Evolutionary conservation across 2,113 vertebrate species (phyloP), one percentile per base, ranked within the genome.

Genomic region (Butorides virescens): DNA sequence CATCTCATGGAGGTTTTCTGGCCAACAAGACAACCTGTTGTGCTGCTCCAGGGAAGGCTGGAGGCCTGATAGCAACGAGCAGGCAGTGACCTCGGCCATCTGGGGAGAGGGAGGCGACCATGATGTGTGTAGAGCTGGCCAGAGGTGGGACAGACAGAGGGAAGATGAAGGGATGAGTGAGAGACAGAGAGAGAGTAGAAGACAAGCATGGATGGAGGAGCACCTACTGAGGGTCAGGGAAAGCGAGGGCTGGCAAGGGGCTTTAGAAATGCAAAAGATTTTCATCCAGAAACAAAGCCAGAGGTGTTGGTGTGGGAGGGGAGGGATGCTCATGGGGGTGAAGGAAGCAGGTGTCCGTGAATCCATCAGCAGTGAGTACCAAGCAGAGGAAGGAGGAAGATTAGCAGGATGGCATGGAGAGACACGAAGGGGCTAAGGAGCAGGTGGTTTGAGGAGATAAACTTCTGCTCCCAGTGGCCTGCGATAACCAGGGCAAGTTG

Each of bases 321-420:
- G 9, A 58, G 47, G n/a, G 16, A 21, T 58, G 58, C 23, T 91
- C 19, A 36, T 0, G 1, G 26, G 17, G 8, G 42, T 25, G 53
- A 53, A 61, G 25, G 46, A 52, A 52, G 53, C 29, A 32, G 19
- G 15, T 0, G 2, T 16, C 20, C 1, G 18, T 27, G 59, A 73
- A 52, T 3, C 46, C 22, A 30, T 39, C 50, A 53, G 55, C 0
- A 2, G n/a, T 7, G 18, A 53, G 47, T 23, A 42, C n/a, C 0
- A 1, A 67, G 56, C 32, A 55, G 52, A 62, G 27, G 14, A 74
- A 7, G 36, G 12, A 76, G 36, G 10, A 74, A 18, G n/a, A 74
- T 73, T 49, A 72, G 13, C 23, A 44, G 30, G 21, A 30, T 27
- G 10, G 18, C 10, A 44, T 7, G 36, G 42, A 62, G 21, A 62